Percentiles rank a stretch among this genome's conserved stretches.
Evolutionary conservation across 2,113 vertebrate genomes (phyloP).

Genomic region (Limanda limanda): DNA sequence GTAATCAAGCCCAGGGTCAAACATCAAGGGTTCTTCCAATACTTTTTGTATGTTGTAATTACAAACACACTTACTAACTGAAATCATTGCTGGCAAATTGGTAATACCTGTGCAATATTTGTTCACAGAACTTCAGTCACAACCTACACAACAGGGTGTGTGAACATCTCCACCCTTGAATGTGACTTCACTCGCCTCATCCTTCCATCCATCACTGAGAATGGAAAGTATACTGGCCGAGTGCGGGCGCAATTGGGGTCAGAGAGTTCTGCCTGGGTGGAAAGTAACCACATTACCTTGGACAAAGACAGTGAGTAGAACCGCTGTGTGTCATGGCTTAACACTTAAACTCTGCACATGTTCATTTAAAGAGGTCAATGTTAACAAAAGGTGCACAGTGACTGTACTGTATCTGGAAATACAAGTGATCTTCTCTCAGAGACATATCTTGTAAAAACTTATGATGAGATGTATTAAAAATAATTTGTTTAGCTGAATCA

Average conservation of each 20-base stretch:
- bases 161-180: conserved; percentile 30
- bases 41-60: background rate
- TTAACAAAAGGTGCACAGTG: background rate
- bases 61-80: background rate
- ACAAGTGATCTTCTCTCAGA: background rate
- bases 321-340: background rate
- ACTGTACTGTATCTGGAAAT: background rate
- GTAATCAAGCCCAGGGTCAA: no score
- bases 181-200: conserved; percentile 63
- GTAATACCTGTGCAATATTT: background rate
- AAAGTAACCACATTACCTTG: conserved; percentile 2
- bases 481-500: background rate
- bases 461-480: background rate
- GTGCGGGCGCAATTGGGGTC: conserved; percentile 46
- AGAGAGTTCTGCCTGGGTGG: conserved; percentile 66
- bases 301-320: conserved; percentile 71
- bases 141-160: background rate
- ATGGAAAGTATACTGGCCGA: conserved; percentile 43
- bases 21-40: background rate
- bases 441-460: background rate
- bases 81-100: background rate
- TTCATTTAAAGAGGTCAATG: no score
- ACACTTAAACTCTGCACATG: background rate
- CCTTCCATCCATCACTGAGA: background rate
- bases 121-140: background rate